These are phyloP conservation scores for Chaetodon trifasciatus DNA, from an alignment of 2,797 vertebrate genomes.

Conservation along the genomic window DNA sequence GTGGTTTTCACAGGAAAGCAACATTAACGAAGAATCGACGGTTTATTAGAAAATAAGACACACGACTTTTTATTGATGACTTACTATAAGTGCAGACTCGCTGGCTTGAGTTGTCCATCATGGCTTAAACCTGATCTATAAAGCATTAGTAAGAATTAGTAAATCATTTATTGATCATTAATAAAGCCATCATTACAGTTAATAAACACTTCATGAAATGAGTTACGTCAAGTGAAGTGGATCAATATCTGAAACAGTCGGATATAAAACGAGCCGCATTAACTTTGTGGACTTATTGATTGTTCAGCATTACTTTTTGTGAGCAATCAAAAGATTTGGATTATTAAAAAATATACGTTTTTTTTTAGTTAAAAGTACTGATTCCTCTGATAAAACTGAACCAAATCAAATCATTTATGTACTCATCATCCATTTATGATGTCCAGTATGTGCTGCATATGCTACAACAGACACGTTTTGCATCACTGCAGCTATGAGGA, in stretches of 20 bases:
- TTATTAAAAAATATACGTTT: not conserved
- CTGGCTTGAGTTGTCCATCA: not conserved
- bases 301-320: not conserved
- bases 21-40: not conserved
- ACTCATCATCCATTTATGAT: not conserved
- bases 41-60: not conserved
- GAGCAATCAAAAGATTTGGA: not conserved
- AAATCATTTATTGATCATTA: not conserved
- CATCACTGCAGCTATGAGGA: not conserved
- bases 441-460: not conserved
- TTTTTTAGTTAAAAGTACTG: not conserved
- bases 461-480: not conserved
- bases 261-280: not conserved
- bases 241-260: not conserved
- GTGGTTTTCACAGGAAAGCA: not conserved
- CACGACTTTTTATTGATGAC: not conserved
- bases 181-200: not conserved
- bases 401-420: not conserved
- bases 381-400: not conserved
- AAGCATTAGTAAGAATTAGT: not conserved
- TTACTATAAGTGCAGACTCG: slow-evolving; percentile 9
- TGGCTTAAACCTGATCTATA: slow-evolving; percentile 4
- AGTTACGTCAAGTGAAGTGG: too few species aligned
- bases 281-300: not conserved
- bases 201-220: not conserved